Evolutionary conservation across 2,888 invertebrate species (phyloP), one percentile per base, ranked within the genome.

Genomic region (Sinodicranocentrus sp.): DNA sequence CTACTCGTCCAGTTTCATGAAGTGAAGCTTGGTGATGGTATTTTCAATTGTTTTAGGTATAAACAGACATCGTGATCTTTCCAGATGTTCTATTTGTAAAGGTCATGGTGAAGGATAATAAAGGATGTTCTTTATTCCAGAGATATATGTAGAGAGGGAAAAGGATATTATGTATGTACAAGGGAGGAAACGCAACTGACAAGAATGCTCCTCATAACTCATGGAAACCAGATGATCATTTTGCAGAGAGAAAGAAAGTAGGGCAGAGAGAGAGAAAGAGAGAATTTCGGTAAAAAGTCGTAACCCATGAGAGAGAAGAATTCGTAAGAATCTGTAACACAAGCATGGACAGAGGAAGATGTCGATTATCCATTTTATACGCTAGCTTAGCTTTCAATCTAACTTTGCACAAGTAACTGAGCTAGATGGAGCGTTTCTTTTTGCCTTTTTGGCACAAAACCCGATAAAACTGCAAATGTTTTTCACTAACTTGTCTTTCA

Each of bases 21-120:
- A n/a, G n/a, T n/a, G n/a, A n/a, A n/a, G n/a, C n/a, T n/a, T n/a
- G n/a, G n/a, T n/a, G n/a, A n/a, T n/a, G n/a, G n/a, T n/a, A n/a
- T n/a, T n/a, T n/a, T n/a, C n/a, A n/a, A n/a, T n/a, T n/a, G n/a
- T n/a, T n/a, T n/a, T n/a, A n/a, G n/a, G n/a, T n/a, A n/a, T n/a
- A n/a, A n/a, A n/a, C n/a, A n/a, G n/a, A n/a, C n/a, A n/a, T n/a
- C n/a, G n/a, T n/a, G n/a, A n/a, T n/a, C n/a, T n/a, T n/a, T n/a
- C n/a, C 63, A 65, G 13, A 33, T 65, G 63, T n/a, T 65, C 19
- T 2, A 33, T 6, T 72, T 59, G 57, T 61, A 82, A 82, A 82
- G 80, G 80, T 82, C 80, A 82, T 73, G 80, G 80, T 23, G 65
- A 68, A 65, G 33, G 63, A 80, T 82, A 82, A 82, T 48, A 57